A percentile compares a stretch with the other conserved stretches of the same genome.
These are phyloP conservation scores for Hemaris fuciformis DNA, from an alignment of 2,888 invertebrate genomes.

Conservation along the genomic window DNA sequence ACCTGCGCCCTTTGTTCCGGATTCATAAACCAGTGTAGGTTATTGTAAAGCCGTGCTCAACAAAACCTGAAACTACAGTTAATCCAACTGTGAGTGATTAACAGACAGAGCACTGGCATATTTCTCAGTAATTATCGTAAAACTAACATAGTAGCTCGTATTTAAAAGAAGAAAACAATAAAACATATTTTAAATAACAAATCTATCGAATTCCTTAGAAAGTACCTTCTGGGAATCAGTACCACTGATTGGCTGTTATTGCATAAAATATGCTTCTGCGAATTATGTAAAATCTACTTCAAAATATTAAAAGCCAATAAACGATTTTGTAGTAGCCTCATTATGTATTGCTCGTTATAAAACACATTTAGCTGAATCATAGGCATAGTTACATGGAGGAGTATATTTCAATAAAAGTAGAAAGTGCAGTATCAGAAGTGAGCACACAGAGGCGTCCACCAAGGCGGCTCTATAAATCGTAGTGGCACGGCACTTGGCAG, in stretches of 20 bases:
- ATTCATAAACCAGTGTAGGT: conserved; percentile 5
- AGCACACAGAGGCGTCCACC: conserved; percentile 23
- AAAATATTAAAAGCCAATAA: too few species aligned
- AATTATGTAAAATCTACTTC: too few species aligned
- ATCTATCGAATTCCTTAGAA: too few species aligned
- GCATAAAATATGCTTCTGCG: too few species aligned
- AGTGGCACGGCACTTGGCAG: conserved; percentile 44
- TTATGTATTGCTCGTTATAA: too few species aligned
- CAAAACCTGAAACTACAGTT: conserved; percentile 13
- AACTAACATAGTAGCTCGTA: background rate
- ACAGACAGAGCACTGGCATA: background rate
- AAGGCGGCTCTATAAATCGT: conserved; percentile 33
- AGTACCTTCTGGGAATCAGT: too few species aligned
- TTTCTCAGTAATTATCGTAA: background rate
- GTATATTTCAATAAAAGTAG: background rate
- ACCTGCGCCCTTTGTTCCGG: conserved; percentile 56
- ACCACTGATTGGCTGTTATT: too few species aligned
- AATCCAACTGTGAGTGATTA: background rate
- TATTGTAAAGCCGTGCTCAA: background rate
- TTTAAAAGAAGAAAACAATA: background rate
- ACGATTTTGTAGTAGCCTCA: too few species aligned
- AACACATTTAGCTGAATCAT: too few species aligned
- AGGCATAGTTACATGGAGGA: background rate
- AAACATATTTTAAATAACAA: too few species aligned
- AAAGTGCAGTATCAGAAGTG: background rate